These are phyloP conservation scores for Melieria crassipennis DNA, from an alignment of 2,888 invertebrate species.

Conservation along the genomic window DNA sequence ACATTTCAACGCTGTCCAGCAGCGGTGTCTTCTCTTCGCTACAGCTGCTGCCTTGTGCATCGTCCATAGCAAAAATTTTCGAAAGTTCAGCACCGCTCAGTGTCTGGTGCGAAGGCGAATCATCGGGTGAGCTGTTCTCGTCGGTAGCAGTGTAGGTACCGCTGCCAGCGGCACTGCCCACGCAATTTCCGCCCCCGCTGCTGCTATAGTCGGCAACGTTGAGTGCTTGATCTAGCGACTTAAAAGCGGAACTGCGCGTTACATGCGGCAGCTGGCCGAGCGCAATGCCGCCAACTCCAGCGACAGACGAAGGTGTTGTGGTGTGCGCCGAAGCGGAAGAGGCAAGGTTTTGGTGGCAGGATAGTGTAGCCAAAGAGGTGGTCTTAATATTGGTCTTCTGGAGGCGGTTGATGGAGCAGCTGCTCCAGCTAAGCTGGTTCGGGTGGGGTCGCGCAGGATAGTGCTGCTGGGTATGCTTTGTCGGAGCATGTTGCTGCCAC, in stretches of 20 bases:
- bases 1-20: slow-evolving; percentile 66
- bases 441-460: slow-evolving; percentile 42
- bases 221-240: slow-evolving; percentile 56
- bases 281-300: slow-evolving; percentile 3
- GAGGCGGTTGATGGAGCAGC: slow-evolving; percentile 61
- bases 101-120: slow-evolving; percentile 58
- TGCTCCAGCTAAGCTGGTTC: slow-evolving; percentile 57
- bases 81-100: slow-evolving; percentile 58
- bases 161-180: slow-evolving; percentile 28
- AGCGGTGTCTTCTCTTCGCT: slow-evolving; percentile 66
- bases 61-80: slow-evolving; percentile 59
- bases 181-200: slow-evolving; percentile 43
- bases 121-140: slow-evolving; percentile 58
- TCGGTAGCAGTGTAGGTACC: slow-evolving; percentile 42
- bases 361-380: slow-evolving; percentile 62
- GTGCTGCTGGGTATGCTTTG: slow-evolving; percentile 17
- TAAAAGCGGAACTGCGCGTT: slow-evolving; percentile 52
- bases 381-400: slow-evolving; percentile 65
- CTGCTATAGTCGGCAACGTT: slow-evolving; percentile 47
- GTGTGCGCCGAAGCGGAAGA: slow-evolving; percentile 45
- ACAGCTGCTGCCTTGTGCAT: slow-evolving; percentile 56
- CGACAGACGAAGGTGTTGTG: slow-evolving; percentile 26
- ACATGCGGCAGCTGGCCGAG: slow-evolving; percentile 32
- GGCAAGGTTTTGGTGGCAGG: slow-evolving; percentile 59
- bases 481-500: slow-evolving; percentile 26